Evolutionary conservation across 2,888 invertebrate species (phyloP), one percentile per base, ranked within the genome.

Genomic region (Netelia inedita): DNA sequence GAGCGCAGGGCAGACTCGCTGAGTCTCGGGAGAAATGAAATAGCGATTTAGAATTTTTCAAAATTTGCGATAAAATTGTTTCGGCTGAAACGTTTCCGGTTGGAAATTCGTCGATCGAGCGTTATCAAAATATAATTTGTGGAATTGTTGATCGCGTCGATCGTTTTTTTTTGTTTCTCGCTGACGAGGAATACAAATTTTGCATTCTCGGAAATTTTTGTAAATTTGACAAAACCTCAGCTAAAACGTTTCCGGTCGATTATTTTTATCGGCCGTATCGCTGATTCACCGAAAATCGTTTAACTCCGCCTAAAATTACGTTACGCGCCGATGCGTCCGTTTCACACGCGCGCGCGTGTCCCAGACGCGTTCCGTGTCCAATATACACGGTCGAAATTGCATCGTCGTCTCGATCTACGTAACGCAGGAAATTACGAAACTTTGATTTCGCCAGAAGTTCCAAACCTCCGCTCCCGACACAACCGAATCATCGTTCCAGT

Each of bases 381-480:
- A 16, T 63, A 55, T 65, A 80, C 50, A 71, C 61, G 55, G 66
- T 57, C 59, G 53, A 73, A 84, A 59, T 66, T 74, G 85, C 79
- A 80, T 69, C 76, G 79, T 43, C 63, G 84, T 35, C 69, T 72
- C 65, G 73, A 83, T 72, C 43, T 53, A 82, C 81, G 86, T 86
- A 86, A 86, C 86, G 85, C 88, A 88, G 89, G 89, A 89, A 89
- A 89, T 89, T 88, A 86, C 87, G 86, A 89, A 89, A 88, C 86
- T 88, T 87, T 83, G 88, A 87, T 87, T 89, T 85, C 78, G 53
- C 75, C 80, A 80, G 75, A 78, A 53, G 80, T 66, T 46, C 23
- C 14, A 28, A 50, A 46, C n/a, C 79, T 35, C 55, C 23, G 46
- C 28, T 19, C 61, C 79, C 59, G 55, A 55, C 73, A 61, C 82